These are phyloP conservation scores for Sorex araneus DNA, from an alignment of 2,113 vertebrate species.

Conservation along the genomic window DNA sequence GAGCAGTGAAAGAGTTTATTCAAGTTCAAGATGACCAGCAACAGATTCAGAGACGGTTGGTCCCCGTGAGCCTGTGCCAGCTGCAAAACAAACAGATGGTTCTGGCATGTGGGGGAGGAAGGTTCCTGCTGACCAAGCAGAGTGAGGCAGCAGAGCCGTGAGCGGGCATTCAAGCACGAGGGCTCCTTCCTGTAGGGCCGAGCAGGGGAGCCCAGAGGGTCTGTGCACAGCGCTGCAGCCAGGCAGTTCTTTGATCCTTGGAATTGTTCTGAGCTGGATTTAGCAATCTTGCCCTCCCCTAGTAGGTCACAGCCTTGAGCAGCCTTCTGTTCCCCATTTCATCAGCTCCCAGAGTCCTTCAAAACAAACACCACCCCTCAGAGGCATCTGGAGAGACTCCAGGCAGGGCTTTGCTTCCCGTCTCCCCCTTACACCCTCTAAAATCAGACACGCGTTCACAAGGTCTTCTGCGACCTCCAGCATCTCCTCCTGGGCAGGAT, in stretches of 20 bases:
- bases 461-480: background rate
- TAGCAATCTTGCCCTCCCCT: conserved; percentile 23
- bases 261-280: background rate
- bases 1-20: conserved; percentile 18
- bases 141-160: background rate
- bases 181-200: background rate
- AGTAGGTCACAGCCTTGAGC: conserved; percentile 13
- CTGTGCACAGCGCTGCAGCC: background rate
- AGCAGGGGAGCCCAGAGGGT: conserved; percentile 47
- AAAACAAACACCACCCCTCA: conserved; percentile 43
- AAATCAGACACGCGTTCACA: conserved; percentile 59
- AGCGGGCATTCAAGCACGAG: conserved; percentile 23
- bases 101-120: background rate
- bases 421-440: conserved; percentile 6
- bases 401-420: background rate
- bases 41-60: background rate
- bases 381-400: conserved; percentile 33
- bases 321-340: background rate
- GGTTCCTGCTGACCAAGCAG: background rate
- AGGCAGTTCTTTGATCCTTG: conserved; percentile 41
- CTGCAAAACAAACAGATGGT: conserved; percentile 36
- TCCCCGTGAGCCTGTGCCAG: background rate
- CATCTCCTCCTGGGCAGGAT: background rate
- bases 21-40: conserved; percentile 64
- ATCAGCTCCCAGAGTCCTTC: conserved; percentile 31